Base-by-base conservation (phyloP, 1,140 invertebrate species). In the Gonatopus flavifemur region DNA sequence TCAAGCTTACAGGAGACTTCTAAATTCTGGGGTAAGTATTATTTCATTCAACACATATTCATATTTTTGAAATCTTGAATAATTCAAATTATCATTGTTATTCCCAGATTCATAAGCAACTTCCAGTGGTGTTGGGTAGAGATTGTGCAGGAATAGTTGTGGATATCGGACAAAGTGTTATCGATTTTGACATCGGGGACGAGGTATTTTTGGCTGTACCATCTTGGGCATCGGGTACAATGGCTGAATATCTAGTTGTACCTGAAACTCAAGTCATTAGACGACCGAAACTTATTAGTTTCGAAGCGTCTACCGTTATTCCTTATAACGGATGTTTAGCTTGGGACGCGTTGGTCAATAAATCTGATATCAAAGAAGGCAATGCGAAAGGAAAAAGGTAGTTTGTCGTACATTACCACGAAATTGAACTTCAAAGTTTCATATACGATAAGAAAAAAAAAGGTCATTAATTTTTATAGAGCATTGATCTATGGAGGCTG, bases 301-400 rank as follows among this genome's bases (percentile, higher is more conserved):
- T 87, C 61, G 84, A 88, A 68, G 83, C 84, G 35, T 86, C 87
- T 19, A 84, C 86, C 1, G 83, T 87, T 44, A 65, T 91, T 22
- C 86, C 88, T 3, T 90, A 89, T 59, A 84, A 83, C 36, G 86
- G 86, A 5, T 82, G 82, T 45, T 77, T 86, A n/a, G 84, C 83
- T 1, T 86, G 86, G 80, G 78, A 84, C 58, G 84, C 84, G 16
- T 67, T 90, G 3, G 74, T 84, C 31, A 78, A 80, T 55, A 73
- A 73, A 57, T 81, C 81, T 41, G 60, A 72, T 6, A 77, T 84
- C 41, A 76, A 80, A 55, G 72, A 79, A 55, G 64, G 73, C 36
- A 81, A 80, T 59, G 80, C 82, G 7, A 66, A 74, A 59, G 78
- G 80, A 24, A 86, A 84, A 79, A 80, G 80, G 85, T 86, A 66